These are phyloP conservation scores for Meiosimyza decipiens DNA, from an alignment of 2,888 invertebrate genomes.

Conservation along the genomic window DNA sequence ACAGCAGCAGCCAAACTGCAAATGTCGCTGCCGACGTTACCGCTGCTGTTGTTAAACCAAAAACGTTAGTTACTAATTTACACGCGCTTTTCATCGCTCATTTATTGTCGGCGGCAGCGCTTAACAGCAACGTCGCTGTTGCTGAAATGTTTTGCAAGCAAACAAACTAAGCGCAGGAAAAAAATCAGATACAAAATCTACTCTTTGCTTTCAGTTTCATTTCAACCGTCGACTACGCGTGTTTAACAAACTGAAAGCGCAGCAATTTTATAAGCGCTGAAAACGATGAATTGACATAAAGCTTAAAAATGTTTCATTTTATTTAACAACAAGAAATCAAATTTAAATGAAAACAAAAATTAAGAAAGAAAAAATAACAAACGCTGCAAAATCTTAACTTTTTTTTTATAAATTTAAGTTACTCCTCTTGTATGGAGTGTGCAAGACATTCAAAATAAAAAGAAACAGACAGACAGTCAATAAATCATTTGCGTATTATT, in stretches of 20 bases:
- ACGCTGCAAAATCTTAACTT: conserved; percentile 6
- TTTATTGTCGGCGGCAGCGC: neutral
- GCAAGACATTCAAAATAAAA: neutral
- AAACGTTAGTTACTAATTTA: neutral
- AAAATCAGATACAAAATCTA: conserved; percentile 23
- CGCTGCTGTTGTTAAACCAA: neutral
- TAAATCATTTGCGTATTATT: conserved; percentile 15
- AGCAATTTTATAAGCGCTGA: neutral
- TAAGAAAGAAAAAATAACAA: neutral
- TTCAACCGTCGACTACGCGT: conserved; percentile 51
- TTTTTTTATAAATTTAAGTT: neutral
- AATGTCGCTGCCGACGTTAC: neutral
- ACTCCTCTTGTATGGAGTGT: conserved; percentile 7
- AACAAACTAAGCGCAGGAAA: conserved; percentile 12
- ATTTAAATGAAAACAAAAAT: conserved; percentile 14
- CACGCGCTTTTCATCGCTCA: neutral
- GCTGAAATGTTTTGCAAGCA: neutral
- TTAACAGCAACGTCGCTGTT: neutral
- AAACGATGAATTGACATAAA: neutral
- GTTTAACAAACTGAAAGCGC: conserved; percentile 21
- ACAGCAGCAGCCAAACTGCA: neutral
- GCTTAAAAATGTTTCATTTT: conserved; percentile 6
- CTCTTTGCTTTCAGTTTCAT: conserved; percentile 67
- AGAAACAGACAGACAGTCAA: neutral
- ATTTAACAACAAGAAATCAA: conserved; percentile 18